These are phyloP conservation scores for Callyntrura sp. DNA, from an alignment of 2,888 invertebrate species.

Conservation along the genomic window DNA sequence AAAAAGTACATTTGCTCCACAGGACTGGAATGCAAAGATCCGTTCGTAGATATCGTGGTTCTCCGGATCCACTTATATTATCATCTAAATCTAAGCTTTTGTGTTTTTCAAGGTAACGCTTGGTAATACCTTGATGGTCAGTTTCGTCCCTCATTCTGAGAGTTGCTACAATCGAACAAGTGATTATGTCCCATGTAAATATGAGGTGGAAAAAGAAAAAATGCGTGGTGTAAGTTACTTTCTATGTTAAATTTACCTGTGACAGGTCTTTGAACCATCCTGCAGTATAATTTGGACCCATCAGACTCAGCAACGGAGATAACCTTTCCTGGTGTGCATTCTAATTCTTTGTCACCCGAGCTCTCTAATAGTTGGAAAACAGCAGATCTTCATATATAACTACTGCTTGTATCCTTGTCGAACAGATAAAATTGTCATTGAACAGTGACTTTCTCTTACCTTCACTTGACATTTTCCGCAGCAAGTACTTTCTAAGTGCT, in stretches of 20 bases:
- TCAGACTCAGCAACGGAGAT: slow-evolving; percentile 68
- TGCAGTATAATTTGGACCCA: slow-evolving; percentile 73
- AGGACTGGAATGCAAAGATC: slow-evolving; percentile 74
- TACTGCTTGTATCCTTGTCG: not conserved
- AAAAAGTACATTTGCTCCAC: slow-evolving; percentile 73
- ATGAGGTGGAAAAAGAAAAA: no score
- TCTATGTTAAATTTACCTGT: no score
- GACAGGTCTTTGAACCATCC: slow-evolving; percentile 57
- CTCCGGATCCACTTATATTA: slow-evolving; percentile 36
- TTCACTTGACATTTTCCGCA: slow-evolving; percentile 78
- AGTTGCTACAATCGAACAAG: not conserved
- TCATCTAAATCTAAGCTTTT: slow-evolving; percentile 76
- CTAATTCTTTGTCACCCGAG: slow-evolving; percentile 67
- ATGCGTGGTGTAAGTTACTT: no score
- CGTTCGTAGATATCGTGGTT: slow-evolving; percentile 66
- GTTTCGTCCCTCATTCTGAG: slow-evolving; percentile 34
- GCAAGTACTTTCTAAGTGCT: slow-evolving; percentile 75
- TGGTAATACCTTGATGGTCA: slow-evolving; percentile 60
- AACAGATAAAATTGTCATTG: no score
- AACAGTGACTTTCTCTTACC: slow-evolving; percentile 46
- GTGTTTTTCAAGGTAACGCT: slow-evolving; percentile 63
- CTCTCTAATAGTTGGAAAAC: no score
- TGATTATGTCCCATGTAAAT: no score
- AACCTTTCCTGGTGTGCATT: slow-evolving; percentile 46
- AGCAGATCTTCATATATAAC: no score